Conservation (phyloP, 2,888 invertebrate species). For the Tetanocera ferruginea region DNA sequence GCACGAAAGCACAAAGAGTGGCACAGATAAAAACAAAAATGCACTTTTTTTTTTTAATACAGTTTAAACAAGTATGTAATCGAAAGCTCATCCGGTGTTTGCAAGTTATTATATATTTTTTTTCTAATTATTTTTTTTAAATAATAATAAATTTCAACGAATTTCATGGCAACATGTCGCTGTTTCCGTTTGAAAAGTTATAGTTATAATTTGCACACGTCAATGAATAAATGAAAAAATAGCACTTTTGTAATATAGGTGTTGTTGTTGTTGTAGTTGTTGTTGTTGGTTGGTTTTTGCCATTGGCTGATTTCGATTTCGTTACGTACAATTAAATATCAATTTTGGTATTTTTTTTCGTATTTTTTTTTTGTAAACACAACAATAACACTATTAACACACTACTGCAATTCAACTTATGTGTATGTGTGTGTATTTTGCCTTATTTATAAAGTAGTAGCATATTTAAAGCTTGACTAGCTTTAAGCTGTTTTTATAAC, state of each 20-base stretch:
- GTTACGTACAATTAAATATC: constrained; percentile 20
- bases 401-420: background rate
- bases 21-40: background rate
- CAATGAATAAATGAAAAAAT: background rate
- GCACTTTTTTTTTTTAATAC: background rate
- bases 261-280: background rate
- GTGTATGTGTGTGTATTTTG: background rate
- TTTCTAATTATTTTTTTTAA: background rate
- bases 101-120: background rate
- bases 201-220: background rate
- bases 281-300: constrained; percentile 4
- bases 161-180: constrained; percentile 40
- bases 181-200: constrained; percentile 41
- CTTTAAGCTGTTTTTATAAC: background rate
- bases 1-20: background rate
- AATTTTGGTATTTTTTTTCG: constrained; percentile 32
- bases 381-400: background rate
- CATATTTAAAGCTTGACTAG: constrained; percentile 5
- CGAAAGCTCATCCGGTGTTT: constrained; percentile 28
- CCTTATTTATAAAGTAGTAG: background rate
- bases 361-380: background rate
- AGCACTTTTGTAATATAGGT: constrained; percentile 18
- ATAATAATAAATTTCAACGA: background rate
- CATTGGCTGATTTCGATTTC: constrained; percentile 19
- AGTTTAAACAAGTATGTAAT: background rate